phyloP scores from a whole-genome alignment of 2,888 invertebrate species.

The Mythimna loreyi region DNA sequence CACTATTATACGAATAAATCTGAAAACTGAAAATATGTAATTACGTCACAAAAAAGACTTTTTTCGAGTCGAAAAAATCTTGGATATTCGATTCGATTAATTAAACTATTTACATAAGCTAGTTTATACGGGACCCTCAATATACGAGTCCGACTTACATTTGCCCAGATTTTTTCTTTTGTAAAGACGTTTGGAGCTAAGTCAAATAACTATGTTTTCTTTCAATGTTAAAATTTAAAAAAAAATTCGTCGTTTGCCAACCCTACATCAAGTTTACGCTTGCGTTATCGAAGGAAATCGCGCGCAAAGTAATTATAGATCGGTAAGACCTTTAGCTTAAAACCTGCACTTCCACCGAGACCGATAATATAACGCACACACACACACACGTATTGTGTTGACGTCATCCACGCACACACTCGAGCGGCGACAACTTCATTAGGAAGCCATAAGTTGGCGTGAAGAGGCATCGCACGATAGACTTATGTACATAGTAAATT shows the following conservation, averaged over 20 bases:
- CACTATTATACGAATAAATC: too few species aligned
- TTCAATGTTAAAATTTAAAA: neutral
- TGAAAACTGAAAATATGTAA: too few species aligned
- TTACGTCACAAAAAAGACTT: too few species aligned
- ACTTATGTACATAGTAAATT: conserved; percentile 70
- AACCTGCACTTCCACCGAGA: conserved; percentile 70
- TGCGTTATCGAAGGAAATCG: conserved; percentile 84
- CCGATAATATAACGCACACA: conserved; percentile 48
- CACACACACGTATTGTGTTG: conserved; percentile 40
- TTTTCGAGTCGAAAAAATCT: too few species aligned
- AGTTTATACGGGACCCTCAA: too few species aligned
- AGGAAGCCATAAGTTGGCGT: conserved; percentile 84
- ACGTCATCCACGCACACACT: conserved; percentile 60
- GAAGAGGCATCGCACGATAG: conserved; percentile 74
- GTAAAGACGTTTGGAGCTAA: neutral
- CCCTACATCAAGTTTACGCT: conserved; percentile 78
- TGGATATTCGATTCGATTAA: too few species aligned
- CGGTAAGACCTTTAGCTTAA: conserved; percentile 82
- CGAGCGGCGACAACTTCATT: conserved; percentile 82
- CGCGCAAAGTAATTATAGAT: conserved; percentile 87
- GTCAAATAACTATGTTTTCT: neutral
- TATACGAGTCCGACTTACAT: too few species aligned
- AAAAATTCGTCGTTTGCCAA: conserved; percentile 47
- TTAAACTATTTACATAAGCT: too few species aligned
- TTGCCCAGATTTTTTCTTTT: too few species aligned